phyloP scores from a whole-genome alignment of 2,888 invertebrate genomes.

The Apamea monoglypha region DNA sequence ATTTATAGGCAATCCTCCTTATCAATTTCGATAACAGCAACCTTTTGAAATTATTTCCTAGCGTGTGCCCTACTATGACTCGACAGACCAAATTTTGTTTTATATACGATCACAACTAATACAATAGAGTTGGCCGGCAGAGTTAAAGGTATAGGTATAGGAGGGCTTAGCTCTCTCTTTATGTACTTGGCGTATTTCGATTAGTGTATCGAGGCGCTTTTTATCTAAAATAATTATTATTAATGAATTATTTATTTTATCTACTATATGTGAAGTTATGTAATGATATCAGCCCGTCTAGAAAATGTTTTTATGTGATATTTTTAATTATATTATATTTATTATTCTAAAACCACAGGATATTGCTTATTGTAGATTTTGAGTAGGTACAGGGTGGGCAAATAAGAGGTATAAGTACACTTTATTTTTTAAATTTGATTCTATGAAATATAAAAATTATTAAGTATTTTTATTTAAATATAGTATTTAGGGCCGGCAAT shows the following conservation, averaged over 20 bases:
- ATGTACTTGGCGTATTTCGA: neutral
- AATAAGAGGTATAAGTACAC: too few species aligned
- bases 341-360: neutral
- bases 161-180: neutral
- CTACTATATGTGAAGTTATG: neutral
- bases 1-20: too few species aligned
- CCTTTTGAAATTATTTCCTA: neutral
- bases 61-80: neutral
- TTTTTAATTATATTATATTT: neutral
- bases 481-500: too few species aligned
- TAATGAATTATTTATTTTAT: slow-evolving; percentile 5
- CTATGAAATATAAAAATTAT: too few species aligned
- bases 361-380: too few species aligned
- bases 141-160: neutral
- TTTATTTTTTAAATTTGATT: too few species aligned
- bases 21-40: too few species aligned
- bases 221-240: neutral
- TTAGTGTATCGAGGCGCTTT: neutral
- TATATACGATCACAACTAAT: too few species aligned
- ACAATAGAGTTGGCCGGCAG: too few species aligned
- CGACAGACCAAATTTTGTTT: neutral
- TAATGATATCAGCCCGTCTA: neutral
- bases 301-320: neutral
- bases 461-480: too few species aligned
- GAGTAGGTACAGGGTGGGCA: too few species aligned